Percentiles rank a stretch among this genome's conserved stretches.
These are phyloP conservation scores for Capitella teleta DNA, from an alignment of 1,140 invertebrate species.

Conservation along the genomic window DNA sequence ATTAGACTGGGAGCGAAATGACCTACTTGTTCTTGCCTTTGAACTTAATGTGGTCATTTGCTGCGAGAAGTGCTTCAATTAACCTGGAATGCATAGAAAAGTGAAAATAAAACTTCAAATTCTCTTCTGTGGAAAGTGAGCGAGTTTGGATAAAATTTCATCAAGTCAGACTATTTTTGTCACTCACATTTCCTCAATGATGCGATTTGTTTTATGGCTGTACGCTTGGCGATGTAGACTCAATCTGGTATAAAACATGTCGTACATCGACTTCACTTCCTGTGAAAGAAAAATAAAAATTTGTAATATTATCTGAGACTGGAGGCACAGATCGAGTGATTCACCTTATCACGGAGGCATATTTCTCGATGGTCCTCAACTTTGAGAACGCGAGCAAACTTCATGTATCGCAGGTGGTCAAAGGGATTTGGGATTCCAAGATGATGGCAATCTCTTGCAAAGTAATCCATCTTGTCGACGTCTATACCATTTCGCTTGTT, in stretches of 20 bases:
- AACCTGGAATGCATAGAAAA: constrained; percentile 8
- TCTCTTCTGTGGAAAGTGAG: background rate
- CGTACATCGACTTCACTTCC: constrained; percentile 36
- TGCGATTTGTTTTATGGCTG: constrained; percentile 43
- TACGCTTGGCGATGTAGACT: constrained; percentile 45
- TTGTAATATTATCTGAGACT: background rate
- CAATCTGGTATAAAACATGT: constrained; percentile 44
- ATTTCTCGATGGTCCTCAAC: constrained; percentile 36
- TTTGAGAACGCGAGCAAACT: constrained; percentile 34
- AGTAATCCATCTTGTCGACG: constrained; percentile 64
- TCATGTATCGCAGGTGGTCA: constrained; percentile 42
- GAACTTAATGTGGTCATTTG: constrained; percentile 11
- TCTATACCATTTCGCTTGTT: constrained; percentile 55
- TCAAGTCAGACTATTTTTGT: background rate
- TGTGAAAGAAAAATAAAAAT: constrained; percentile 10
- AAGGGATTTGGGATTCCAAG: constrained; percentile 44
- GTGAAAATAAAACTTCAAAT: background rate
- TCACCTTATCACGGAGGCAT: constrained; percentile 44
- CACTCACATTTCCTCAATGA: constrained; percentile 45
- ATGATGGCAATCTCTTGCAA: constrained; percentile 49
- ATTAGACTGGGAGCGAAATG: too few relatives aligned
- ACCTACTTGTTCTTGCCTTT: constrained; percentile 5
- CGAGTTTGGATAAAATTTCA: background rate
- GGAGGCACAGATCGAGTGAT: background rate
- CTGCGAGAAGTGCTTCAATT: constrained; percentile 17